Percentiles rank a stretch among this genome's conserved stretches.
Conservation (phyloP, 2,888 invertebrate genomes). For the Netelia melanura region DNA sequence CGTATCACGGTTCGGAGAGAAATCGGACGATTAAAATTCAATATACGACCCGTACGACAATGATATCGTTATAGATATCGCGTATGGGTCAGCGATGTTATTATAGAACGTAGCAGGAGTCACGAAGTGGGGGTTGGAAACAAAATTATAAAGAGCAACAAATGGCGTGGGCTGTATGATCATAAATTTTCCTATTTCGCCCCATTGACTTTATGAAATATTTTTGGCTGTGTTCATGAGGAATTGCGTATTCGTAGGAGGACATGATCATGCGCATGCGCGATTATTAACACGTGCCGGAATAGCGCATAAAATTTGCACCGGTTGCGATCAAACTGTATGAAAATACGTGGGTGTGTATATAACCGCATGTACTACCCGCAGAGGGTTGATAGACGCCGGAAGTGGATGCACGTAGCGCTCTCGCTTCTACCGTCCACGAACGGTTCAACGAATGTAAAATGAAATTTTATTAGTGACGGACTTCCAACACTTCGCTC, state of each 20-base stretch:
- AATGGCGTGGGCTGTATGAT: neutral
- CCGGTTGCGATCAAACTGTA: neutral
- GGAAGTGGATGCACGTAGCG: too few species aligned
- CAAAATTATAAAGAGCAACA: neutral
- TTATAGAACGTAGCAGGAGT: neutral
- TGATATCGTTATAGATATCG: neutral
- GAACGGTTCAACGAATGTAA: neutral
- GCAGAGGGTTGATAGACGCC: too few species aligned
- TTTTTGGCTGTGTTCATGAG: neutral
- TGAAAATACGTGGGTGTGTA: neutral
- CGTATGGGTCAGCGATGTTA: neutral
- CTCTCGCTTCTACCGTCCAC: neutral
- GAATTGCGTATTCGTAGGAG: neutral
- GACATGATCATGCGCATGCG: neutral
- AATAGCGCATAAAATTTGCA: neutral
- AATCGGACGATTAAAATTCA: neutral
- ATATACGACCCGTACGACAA: neutral
- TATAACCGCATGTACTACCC: too few species aligned
- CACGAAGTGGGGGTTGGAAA: neutral
- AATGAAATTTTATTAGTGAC: slow-evolving; percentile 14
- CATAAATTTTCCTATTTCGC: slow-evolving; percentile 6
- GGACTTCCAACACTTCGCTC: slow-evolving; percentile 11
- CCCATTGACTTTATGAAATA: slow-evolving; percentile 7
- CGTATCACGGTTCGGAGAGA: neutral
- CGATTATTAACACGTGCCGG: neutral